Conservation (phyloP, 1,140 invertebrate genomes). For the Whitmania pigra region DNA sequence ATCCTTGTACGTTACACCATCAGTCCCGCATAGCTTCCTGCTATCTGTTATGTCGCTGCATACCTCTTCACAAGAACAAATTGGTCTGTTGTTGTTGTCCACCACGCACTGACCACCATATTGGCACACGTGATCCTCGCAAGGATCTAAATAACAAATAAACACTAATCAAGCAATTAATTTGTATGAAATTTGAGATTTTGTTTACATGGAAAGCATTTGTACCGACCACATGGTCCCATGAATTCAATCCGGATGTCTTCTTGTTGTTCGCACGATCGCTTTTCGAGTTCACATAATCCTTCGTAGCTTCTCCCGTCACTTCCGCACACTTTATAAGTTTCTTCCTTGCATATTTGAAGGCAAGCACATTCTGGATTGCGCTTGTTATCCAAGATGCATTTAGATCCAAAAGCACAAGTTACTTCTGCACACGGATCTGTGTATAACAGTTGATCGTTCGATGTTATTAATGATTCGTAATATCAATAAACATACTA, state of each 20-base stretch:
- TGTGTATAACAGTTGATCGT: background rate
- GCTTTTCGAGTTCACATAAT: background rate
- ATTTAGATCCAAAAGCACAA: background rate
- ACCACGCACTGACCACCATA: no score
- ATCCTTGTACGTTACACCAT: no score
- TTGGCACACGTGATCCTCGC: background rate
- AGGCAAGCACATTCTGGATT: background rate
- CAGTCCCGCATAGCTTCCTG: no score
- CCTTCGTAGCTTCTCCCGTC: background rate
- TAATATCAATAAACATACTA: background rate
- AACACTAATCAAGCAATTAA: no score
- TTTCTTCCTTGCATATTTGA: background rate
- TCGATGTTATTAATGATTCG: background rate
- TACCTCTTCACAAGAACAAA: no score
- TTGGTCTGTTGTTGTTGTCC: no score
- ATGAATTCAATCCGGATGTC: background rate
- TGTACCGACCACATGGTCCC: background rate
- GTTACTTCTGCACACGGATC: background rate
- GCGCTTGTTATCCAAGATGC: background rate
- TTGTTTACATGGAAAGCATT: background rate
- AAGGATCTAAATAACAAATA: background rate
- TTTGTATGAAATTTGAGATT: no score
- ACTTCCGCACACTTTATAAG: background rate
- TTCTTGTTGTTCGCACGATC: background rate
- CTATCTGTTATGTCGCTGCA: no score